phyloP scores from a whole-genome alignment of 2,797 vertebrate genomes.

The Halcyon badia region DNA sequence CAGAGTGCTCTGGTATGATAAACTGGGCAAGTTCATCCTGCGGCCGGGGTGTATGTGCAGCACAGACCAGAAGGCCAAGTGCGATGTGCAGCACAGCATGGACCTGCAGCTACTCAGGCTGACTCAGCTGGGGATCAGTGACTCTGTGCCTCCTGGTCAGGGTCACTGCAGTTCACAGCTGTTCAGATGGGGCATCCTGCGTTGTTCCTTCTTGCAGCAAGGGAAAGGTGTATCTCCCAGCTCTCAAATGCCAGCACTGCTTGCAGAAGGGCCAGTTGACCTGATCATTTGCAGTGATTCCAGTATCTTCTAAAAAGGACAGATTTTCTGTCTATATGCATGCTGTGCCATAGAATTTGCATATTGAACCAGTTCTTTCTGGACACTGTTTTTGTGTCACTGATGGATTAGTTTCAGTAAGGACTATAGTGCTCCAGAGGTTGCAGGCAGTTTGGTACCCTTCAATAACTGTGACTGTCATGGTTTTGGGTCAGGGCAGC shows the following conservation, averaged over 20 bases:
- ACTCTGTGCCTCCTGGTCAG: not conserved
- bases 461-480: not conserved
- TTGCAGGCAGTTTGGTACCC: not conserved
- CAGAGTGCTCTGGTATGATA: not conserved
- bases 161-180: fast-evolving
- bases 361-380: not conserved
- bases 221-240: not conserved
- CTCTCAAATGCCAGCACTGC: not conserved
- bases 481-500: no score
- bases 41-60: not conserved
- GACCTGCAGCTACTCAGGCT: not conserved
- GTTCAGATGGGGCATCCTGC: not conserved
- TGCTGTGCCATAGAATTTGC: not conserved
- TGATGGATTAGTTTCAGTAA: not conserved
- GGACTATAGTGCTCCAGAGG: not conserved
- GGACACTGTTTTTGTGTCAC: not conserved
- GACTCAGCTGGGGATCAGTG: not conserved
- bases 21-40: not conserved
- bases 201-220: not conserved
- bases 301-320: not conserved
- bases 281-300: not conserved
- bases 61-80: not conserved
- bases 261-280: not conserved
- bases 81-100: fast-evolving
- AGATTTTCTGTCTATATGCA: not conserved